Evolutionary conservation across 2,797 vertebrate species (phyloP), one percentile per base, ranked within the genome.

Genomic region (Myotis findleyi): DNA sequence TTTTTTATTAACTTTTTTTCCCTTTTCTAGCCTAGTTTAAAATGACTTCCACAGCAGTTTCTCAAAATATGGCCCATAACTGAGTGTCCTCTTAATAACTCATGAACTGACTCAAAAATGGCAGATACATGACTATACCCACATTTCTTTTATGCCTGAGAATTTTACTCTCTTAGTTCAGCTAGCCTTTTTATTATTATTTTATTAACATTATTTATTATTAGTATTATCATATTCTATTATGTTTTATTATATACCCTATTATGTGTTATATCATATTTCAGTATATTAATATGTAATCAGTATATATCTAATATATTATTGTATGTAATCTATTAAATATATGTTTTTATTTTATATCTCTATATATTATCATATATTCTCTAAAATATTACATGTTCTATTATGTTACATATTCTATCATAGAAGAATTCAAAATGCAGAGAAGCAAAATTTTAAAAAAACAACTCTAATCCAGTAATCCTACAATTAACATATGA

Each of bases 21-120:
- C 87, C 62, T 93, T 82, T 36, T 21, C 25, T 27, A 82, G 10
- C n/a, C 33, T 80, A 57, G 7, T 81, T 91, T 84, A 85, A 90
- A 92, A 47, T 89, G 17, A 53, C 7, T 7, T 66, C 47, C 62
- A 55, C 21, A 23, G 23, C 20, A 9, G 3, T 77, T 85, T 81
- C 84, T 86, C 53, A 72, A 16, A 86, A 57, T 64, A 55, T 36
- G 33, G 41, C 13, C 36, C 51, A 47, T 71, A 27, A 38, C n/a
- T 71, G 17, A 85, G 3, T 23, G 4, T 44, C 27, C 25, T 33
- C 25, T 49, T 53, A 30, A 49, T 23, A 49, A 87, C 8, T 23
- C 82, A 41, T 9, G 27, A 87, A 13, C 38, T 82, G n/a, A 89
- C 8, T 20, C 53, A 62, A 44, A 79, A 77, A 59, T 33, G 47